Percentiles rank a stretch among this genome's conserved stretches.
phyloP scores from a whole-genome alignment of 2,888 invertebrate genomes.

The Cyrtodaria siliqua region DNA sequence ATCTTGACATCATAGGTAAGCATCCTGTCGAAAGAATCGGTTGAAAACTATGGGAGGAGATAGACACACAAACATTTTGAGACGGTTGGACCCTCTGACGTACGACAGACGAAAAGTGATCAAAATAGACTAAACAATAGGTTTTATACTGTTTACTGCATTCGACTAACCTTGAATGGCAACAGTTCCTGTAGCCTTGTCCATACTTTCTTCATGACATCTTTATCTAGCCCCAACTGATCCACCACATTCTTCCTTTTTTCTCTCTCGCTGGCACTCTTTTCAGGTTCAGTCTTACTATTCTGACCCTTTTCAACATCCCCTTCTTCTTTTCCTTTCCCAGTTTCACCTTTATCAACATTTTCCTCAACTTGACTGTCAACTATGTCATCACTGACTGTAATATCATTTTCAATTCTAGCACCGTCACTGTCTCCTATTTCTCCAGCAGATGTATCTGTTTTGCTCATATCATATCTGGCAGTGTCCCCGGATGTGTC shows the following conservation, averaged over 20 bases:
- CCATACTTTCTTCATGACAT: constrained; percentile 32
- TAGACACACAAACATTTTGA: no score
- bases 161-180: constrained; percentile 69
- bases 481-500: constrained; percentile 2
- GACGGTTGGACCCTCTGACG: no score
- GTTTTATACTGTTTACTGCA: no score
- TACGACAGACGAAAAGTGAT: no score
- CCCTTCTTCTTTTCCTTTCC: not conserved
- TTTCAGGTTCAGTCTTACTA: not conserved
- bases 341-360: not conserved
- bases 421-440: no score
- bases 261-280: constrained; percentile 1
- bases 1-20: no score
- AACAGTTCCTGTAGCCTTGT: constrained; percentile 41
- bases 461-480: not conserved
- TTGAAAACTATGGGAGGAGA: no score
- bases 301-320: not conserved
- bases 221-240: constrained; percentile 22
- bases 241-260: constrained; percentile 17
- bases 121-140: no score
- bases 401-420: not conserved
- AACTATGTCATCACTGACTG: not conserved
- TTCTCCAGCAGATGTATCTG: not conserved
- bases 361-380: not conserved
- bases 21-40: no score